Percentiles rank a stretch among this genome's conserved stretches.
These are phyloP conservation scores for Periophthalmodon schlosseri DNA, from an alignment of 2,113 vertebrate genomes.

Conservation along the genomic window DNA sequence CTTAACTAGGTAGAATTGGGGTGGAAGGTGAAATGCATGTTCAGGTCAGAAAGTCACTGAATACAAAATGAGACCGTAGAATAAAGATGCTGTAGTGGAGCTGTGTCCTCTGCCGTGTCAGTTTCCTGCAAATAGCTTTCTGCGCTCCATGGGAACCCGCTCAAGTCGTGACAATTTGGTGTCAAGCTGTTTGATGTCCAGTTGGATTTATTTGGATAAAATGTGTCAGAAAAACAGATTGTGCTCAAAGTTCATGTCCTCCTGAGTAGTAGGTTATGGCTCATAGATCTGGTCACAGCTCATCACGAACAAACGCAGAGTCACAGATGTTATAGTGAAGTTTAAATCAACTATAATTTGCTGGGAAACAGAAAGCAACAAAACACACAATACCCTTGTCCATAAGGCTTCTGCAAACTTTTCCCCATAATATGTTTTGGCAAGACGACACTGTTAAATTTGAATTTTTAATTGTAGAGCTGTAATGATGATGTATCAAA, in stretches of 20 bases:
- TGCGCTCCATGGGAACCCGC: constrained; percentile 24
- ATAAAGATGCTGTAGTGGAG: constrained; percentile 34
- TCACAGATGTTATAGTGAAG: constrained; percentile 53
- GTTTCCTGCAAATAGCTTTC: constrained; percentile 42
- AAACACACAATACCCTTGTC: constrained; percentile 8
- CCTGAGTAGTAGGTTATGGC: constrained; percentile 31
- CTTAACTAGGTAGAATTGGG: constrained; percentile 29
- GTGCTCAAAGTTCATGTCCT: constrained; percentile 49
- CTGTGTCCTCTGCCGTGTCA: constrained; percentile 36
- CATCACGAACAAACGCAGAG: constrained; percentile 34
- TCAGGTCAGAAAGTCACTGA: constrained; percentile 10
- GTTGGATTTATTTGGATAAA: constrained; percentile 59
- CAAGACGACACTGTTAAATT: no score
- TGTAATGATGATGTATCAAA: no score
- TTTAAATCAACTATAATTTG: constrained; percentile 51
- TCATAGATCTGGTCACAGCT: constrained; percentile 57
- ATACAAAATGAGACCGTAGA: constrained; percentile 15
- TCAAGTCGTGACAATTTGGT: constrained; percentile 44
- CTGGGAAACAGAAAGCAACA: constrained; percentile 29
- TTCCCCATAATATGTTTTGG: not conserved
- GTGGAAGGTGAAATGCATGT: constrained; percentile 50
- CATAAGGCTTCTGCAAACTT: not conserved
- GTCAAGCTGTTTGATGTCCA: constrained; percentile 52
- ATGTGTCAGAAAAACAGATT: constrained; percentile 58
- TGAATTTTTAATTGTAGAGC: no score